Conservation (phyloP, 2,113 vertebrate species). For the human region DNA sequence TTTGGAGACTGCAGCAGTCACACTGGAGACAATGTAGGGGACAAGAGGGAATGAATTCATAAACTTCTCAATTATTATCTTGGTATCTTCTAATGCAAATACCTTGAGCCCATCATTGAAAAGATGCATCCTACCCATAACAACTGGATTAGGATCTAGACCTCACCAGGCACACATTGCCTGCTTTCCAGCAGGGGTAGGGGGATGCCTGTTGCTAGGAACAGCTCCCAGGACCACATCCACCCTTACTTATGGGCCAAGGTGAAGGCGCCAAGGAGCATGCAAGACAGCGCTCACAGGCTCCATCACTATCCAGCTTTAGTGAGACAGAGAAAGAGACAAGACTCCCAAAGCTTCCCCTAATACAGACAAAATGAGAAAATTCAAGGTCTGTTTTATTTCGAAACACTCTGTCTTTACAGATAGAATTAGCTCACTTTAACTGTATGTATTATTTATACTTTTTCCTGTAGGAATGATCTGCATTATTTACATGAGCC, state of each 20-base stretch:
- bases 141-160: neutral
- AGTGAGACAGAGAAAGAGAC: neutral
- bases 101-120: neutral
- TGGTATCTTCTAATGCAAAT: neutral
- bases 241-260: neutral
- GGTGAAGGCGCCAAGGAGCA: neutral
- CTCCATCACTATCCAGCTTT: neutral
- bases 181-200: neutral
- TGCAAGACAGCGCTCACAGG: neutral
- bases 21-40: neutral
- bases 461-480: neutral
- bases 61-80: neutral
- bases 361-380: neutral
- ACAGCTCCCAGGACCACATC: neutral
- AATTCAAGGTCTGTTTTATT: neutral
- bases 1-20: neutral
- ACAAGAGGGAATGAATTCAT: too few species aligned
- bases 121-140: neutral
- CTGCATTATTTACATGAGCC: neutral
- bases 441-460: neutral
- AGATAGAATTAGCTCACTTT: neutral
- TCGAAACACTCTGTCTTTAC: neutral
- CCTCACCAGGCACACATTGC: too few species aligned
- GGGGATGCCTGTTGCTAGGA: neutral
- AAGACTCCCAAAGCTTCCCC: neutral